phyloP scores from a whole-genome alignment of 2,888 invertebrate genomes.

The Drosophila mettleri region DNA sequence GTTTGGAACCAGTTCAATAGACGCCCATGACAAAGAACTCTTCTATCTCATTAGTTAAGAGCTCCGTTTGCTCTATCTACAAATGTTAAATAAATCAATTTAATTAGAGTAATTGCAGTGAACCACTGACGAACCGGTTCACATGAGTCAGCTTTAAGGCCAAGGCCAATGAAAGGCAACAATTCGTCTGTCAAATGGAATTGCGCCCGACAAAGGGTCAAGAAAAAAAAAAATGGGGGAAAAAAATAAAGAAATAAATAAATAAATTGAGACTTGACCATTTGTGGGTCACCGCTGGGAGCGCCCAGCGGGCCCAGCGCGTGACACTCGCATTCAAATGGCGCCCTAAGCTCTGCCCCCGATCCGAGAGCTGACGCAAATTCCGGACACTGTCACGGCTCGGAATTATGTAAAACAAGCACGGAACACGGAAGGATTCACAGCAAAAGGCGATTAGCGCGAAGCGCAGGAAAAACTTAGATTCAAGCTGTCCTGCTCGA shows the following conservation, averaged over 20 bases:
- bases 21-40: neutral
- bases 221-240: constrained; percentile 19
- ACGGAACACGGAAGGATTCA: constrained; percentile 20
- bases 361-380: constrained; percentile 7
- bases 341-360: constrained; percentile 20
- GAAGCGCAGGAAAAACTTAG: constrained; percentile 12
- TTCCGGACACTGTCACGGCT: constrained; percentile 37
- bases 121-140: constrained; percentile 7
- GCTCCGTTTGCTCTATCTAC: neutral
- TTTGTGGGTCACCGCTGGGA: constrained; percentile 19
- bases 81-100: neutral
- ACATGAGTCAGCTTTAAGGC: neutral
- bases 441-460: constrained; percentile 40
- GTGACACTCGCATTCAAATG: constrained; percentile 28
- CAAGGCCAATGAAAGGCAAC: constrained; percentile 6
- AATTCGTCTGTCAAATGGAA: constrained; percentile 29
- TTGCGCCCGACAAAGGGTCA: constrained; percentile 14
- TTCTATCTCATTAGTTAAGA: neutral
- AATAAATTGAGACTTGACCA: constrained; percentile 19
- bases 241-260: constrained; percentile 17
- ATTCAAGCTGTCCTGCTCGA: constrained; percentile 29
- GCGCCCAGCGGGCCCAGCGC: constrained; percentile 22
- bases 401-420: constrained; percentile 43
- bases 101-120: neutral
- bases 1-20: neutral